These are phyloP conservation scores for Pitta sordida DNA, from an alignment of 2,113 vertebrate genomes.

Conservation along the genomic window DNA sequence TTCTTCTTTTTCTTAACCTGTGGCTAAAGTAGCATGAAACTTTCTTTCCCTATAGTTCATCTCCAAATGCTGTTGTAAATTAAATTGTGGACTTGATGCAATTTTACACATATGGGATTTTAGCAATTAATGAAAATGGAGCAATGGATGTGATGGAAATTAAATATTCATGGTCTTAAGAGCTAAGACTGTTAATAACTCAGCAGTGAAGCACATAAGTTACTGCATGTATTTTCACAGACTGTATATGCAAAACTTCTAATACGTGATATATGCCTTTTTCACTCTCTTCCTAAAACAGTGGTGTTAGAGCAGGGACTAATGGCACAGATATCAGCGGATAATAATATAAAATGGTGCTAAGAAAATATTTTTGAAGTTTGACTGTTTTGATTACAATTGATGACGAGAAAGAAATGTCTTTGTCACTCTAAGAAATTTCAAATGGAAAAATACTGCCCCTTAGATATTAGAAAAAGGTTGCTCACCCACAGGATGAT, in stretches of 20 bases:
- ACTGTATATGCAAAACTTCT: not conserved
- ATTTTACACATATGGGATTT: not conserved
- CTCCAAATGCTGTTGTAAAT: constrained; percentile 36
- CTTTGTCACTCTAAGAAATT: not conserved
- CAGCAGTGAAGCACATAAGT: constrained; percentile 19
- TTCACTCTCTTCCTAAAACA: not conserved
- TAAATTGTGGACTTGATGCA: constrained; percentile 9
- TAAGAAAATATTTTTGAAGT: not conserved
- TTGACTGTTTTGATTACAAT: not conserved
- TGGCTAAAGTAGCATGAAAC: not conserved
- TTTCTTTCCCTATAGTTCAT: not conserved
- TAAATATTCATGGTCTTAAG: constrained; percentile 44
- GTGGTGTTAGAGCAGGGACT: not conserved
- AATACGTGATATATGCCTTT: not conserved
- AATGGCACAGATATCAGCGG: not conserved
- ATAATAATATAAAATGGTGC: not conserved
- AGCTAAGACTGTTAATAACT: not conserved
- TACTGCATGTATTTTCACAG: not conserved
- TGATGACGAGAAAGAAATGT: not conserved
- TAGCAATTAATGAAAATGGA: constrained; percentile 42
- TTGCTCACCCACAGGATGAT: too few relatives aligned
- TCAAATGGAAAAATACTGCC: not conserved
- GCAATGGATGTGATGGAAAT: not conserved
- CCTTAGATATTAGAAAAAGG: not conserved
- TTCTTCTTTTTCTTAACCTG: not conserved